phyloP scores from a whole-genome alignment of 2,113 vertebrate genomes.

The Herpailurus yagouaroundi region DNA sequence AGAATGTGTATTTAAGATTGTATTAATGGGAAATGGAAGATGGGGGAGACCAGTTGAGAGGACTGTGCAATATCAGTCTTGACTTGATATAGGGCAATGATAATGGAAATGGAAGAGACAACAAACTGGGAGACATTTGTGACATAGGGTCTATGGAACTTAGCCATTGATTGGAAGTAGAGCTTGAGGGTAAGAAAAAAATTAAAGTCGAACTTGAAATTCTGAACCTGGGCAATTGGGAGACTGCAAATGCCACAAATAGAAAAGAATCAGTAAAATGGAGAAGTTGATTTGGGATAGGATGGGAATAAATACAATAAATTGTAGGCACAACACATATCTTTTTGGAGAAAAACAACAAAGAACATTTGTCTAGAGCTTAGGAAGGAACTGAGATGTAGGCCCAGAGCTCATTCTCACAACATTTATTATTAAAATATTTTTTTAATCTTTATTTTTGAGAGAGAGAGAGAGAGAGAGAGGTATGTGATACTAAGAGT shows the following conservation, averaged over 20 bases:
- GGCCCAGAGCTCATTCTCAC: neutral
- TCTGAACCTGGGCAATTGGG: neutral
- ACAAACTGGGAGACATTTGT: neutral
- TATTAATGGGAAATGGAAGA: neutral
- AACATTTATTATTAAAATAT: neutral
- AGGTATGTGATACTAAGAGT: neutral
- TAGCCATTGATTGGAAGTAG: neutral
- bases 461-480: too few species aligned
- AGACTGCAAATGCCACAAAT: neutral
- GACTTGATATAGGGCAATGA: neutral
- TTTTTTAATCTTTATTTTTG: too few species aligned
- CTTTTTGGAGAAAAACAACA: neutral
- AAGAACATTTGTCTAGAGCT: neutral
- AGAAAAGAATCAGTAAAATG: neutral
- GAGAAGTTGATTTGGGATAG: neutral
- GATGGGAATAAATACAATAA: neutral
- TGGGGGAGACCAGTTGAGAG: neutral
- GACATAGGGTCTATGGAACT: neutral
- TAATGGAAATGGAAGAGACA: neutral
- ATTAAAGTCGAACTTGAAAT: neutral
- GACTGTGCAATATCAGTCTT: neutral
- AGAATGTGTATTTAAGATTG: neutral
- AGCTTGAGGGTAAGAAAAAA: neutral
- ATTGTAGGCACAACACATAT: neutral
- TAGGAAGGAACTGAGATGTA: neutral